Evolutionary conservation across 2,113 vertebrate species (phyloP).

Genomic region (Sturnira hondurensis): DNA sequence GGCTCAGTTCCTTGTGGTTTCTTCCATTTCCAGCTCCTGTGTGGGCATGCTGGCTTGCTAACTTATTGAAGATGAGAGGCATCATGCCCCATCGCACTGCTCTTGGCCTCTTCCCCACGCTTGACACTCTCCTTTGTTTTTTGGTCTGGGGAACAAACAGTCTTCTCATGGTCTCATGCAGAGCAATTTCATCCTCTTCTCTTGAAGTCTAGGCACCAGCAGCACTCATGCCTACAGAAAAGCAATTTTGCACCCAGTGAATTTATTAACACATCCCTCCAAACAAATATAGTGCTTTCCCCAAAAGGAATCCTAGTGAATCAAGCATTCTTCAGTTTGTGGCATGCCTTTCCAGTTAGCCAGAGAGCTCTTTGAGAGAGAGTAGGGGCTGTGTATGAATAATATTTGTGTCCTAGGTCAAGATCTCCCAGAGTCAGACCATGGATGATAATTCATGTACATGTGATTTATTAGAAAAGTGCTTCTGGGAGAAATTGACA

Average conservation of each 20-base stretch:
- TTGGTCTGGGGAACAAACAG: neutral
- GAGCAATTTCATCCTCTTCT: neutral
- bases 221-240: neutral
- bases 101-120: neutral
- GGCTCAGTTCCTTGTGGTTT: neutral
- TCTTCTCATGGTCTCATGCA: neutral
- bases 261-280: neutral
- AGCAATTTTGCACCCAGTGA: neutral
- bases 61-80: neutral
- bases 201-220: neutral
- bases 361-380: neutral
- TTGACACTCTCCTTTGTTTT: neutral
- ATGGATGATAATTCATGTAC: no score
- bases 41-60: neutral
- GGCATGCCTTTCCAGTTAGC: neutral
- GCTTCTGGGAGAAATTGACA: neutral
- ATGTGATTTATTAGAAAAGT: neutral
- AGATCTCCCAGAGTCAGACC: neutral
- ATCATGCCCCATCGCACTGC: fast-evolving
- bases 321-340: neutral
- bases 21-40: neutral
- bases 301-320: neutral
- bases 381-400: neutral
- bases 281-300: neutral
- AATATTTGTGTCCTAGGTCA: neutral